phyloP scores from a whole-genome alignment of 1,140 invertebrate genomes.

The Probaryconus sp. region DNA sequence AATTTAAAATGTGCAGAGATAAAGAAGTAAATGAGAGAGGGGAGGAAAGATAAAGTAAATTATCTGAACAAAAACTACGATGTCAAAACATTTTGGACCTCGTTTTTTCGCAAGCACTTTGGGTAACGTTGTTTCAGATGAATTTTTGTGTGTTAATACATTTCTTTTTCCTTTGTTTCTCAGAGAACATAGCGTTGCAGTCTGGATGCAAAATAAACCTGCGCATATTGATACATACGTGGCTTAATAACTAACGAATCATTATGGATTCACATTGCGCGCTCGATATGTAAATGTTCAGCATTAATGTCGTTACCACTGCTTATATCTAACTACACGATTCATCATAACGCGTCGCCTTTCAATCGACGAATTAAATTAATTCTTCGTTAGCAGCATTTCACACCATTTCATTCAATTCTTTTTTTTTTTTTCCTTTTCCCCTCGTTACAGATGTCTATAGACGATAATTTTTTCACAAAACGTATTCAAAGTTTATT shows the following conservation, averaged over 20 bases:
- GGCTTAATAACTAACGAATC: constrained; percentile 20
- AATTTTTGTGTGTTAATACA: too few relatives aligned
- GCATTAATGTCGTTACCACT: constrained; percentile 30
- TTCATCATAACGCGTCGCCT: constrained; percentile 41
- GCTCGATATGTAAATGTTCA: constrained; percentile 42
- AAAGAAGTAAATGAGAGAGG: too few relatives aligned
- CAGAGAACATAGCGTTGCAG: constrained; percentile 2
- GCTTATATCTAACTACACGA: constrained; percentile 20
- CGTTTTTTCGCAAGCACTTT: too few relatives aligned
- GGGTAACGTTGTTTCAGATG: constrained; percentile 34
- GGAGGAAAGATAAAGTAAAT: too few relatives aligned
- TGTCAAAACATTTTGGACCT: too few relatives aligned
- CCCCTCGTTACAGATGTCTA: too few relatives aligned
- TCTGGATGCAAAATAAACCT: constrained; percentile 29
- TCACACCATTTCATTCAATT: too few relatives aligned
- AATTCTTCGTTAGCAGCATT: neutral
- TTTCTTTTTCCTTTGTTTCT: constrained; percentile 30
- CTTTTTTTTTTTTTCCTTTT: too few relatives aligned
- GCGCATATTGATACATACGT: constrained; percentile 18
- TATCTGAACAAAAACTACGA: too few relatives aligned
- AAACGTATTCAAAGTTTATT: too few relatives aligned
- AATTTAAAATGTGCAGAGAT: too few relatives aligned
- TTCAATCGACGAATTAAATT: constrained; percentile 3
- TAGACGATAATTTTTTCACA: too few relatives aligned
- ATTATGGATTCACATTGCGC: constrained; percentile 44